These are phyloP conservation scores for Itoplectis maculator DNA, from an alignment of 2,888 invertebrate genomes.

Conservation along the genomic window DNA sequence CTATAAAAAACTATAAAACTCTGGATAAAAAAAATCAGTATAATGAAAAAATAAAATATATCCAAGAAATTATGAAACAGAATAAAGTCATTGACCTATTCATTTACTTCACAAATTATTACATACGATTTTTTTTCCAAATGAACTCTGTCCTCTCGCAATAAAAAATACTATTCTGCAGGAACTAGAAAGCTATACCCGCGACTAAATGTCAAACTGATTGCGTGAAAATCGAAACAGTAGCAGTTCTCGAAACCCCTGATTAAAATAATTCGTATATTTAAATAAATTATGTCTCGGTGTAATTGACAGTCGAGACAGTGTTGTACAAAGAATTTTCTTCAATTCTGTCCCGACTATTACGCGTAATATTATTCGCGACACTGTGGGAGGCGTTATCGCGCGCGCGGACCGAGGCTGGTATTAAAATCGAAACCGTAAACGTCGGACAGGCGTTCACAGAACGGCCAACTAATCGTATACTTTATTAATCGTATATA, in stretches of 20 bases:
- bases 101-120: background rate
- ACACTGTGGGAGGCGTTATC: slow-evolving; percentile 19
- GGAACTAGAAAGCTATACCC: background rate
- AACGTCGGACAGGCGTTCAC: slow-evolving; percentile 21
- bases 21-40: too few species aligned
- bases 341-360: slow-evolving; percentile 8
- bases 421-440: slow-evolving; percentile 24
- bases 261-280: slow-evolving; percentile 71
- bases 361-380: slow-evolving; percentile 20
- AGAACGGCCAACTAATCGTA: slow-evolving; percentile 10
- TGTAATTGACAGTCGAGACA: slow-evolving; percentile 54
- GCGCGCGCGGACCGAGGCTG: background rate
- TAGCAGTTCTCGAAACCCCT: slow-evolving; percentile 33
- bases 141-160: background rate
- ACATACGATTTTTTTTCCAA: background rate
- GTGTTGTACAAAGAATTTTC: slow-evolving; percentile 9
- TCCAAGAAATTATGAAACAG: too few species aligned
- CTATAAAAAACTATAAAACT: too few species aligned
- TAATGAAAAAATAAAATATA: too few species aligned
- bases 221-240: slow-evolving; percentile 39
- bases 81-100: too few species aligned
- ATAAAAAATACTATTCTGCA: background rate
- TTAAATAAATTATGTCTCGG: slow-evolving; percentile 69
- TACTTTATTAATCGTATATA: slow-evolving; percentile 18
- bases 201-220: slow-evolving; percentile 23